A percentile compares a stretch with the other conserved stretches of the same genome.
These are phyloP conservation scores for Phoebastria nigripes DNA, from an alignment of 2,797 vertebrate genomes.

Conservation along the genomic window DNA sequence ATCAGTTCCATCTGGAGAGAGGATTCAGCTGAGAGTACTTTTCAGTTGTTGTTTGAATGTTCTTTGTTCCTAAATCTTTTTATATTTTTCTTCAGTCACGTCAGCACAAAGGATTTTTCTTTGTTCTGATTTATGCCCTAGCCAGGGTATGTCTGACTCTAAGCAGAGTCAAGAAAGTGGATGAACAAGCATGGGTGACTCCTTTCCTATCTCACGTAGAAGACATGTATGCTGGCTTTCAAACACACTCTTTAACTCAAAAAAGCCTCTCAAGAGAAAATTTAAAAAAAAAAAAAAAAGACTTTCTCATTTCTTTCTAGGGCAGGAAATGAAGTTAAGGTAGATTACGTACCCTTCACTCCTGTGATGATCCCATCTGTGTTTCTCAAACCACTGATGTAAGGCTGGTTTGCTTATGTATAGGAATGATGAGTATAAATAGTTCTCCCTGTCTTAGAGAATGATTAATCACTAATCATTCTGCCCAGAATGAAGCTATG, in stretches of 20 bases:
- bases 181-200: not conserved
- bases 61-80: not conserved
- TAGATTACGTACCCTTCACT: not conserved
- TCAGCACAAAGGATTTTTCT: slow-evolving; percentile 11
- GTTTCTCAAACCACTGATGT: not conserved
- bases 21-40: not conserved
- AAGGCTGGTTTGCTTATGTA: not conserved
- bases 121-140: not conserved
- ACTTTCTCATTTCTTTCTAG: not conserved
- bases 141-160: not conserved
- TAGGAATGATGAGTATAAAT: not conserved
- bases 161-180: not conserved
- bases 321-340: not conserved
- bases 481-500: not conserved
- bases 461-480: not conserved
- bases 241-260: not conserved
- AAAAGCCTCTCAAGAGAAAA: not conserved
- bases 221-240: not conserved
- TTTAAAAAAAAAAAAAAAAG: not conserved
- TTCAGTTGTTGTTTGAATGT: not conserved
- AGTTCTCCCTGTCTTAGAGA: not conserved
- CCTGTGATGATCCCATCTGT: not conserved
- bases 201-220: not conserved
- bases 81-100: not conserved
- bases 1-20: not conserved